Conservation (phyloP, 2,113 vertebrate species). For the Microcebus tavaratra region DNA sequence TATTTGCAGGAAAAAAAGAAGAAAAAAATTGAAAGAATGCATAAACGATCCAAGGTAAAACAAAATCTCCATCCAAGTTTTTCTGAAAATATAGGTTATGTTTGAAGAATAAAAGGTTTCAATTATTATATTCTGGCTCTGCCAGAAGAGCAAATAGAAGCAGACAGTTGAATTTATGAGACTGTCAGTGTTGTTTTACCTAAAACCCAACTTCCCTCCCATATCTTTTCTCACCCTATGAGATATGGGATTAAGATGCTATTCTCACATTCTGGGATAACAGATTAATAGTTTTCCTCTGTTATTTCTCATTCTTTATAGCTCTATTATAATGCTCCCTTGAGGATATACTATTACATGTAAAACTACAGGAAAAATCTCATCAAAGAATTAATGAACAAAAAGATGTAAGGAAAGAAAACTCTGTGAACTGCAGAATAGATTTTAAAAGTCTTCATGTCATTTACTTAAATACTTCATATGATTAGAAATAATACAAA, state of each 20-base stretch:
- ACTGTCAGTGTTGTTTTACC: conserved; percentile 59
- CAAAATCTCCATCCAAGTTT: conserved; percentile 61
- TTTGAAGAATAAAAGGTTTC: conserved; percentile 69
- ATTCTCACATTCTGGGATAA: conserved; percentile 61
- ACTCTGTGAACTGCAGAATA: conserved; percentile 30
- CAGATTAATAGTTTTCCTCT: conserved; percentile 68
- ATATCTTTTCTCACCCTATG: conserved; percentile 66
- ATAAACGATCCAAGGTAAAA: conserved; percentile 72
- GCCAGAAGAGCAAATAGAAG: conserved; percentile 57
- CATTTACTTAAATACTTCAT: conserved; percentile 54
- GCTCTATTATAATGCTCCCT: conserved; percentile 61
- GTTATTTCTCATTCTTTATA: conserved; percentile 74
- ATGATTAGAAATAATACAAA: conserved; percentile 58
- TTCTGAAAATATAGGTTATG: conserved; percentile 71
- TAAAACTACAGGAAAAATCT: conserved; percentile 64
- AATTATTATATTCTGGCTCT: conserved; percentile 53
- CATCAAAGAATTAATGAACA: conserved; percentile 73
- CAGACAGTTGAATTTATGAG: conserved; percentile 72
- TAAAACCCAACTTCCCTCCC: conserved; percentile 54
- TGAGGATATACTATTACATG: conserved; percentile 71
- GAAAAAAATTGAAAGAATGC: conserved; percentile 68
- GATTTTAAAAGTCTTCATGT: conserved; percentile 59
- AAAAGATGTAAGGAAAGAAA: conserved; percentile 66
- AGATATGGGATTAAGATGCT: conserved; percentile 68
- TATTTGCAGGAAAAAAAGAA: not conserved